These are phyloP conservation scores for Loris lydekkerianus DNA, from an alignment of 2,797 vertebrate species.

Conservation along the genomic window DNA sequence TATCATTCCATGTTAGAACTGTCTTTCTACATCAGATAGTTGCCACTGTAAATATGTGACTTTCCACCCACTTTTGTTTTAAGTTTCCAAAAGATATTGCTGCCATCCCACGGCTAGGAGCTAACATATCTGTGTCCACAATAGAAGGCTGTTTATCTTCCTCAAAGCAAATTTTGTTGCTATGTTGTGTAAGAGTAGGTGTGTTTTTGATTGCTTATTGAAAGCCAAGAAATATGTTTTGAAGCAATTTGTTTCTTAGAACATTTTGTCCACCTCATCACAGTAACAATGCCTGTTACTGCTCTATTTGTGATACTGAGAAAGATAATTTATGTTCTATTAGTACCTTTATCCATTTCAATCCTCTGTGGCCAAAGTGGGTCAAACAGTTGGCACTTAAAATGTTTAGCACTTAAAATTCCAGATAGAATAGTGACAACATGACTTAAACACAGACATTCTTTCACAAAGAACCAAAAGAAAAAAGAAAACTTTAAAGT, in stretches of 20 bases:
- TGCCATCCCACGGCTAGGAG: neutral
- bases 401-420: conserved; percentile 81
- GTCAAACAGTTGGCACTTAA: conserved; percentile 76
- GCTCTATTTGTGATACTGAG: conserved; percentile 43
- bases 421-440: conserved; percentile 76
- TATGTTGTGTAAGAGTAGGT: neutral
- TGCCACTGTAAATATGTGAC: conserved; percentile 24
- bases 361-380: conserved; percentile 67
- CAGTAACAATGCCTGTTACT: neutral
- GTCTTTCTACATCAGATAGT: conserved; percentile 67
- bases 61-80: conserved; percentile 37
- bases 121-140: conserved; percentile 12
- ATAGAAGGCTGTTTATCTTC: conserved; percentile 70
- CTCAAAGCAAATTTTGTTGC: conserved; percentile 60
- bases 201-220: conserved; percentile 37
- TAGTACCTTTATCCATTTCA: conserved; percentile 71
- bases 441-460: conserved; percentile 78
- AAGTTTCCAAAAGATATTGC: neutral
- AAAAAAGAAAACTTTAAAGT: conserved; percentile 74
- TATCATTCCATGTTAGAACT: neutral
- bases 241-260: conserved; percentile 62
- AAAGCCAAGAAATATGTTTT: conserved; percentile 68
- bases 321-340: conserved; percentile 72
- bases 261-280: conserved; percentile 60
- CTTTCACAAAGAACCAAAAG: conserved; percentile 72